Conservation (phyloP, 53 echinoderm and acorn worm genomes). For the Stichopus horrens region DNA sequence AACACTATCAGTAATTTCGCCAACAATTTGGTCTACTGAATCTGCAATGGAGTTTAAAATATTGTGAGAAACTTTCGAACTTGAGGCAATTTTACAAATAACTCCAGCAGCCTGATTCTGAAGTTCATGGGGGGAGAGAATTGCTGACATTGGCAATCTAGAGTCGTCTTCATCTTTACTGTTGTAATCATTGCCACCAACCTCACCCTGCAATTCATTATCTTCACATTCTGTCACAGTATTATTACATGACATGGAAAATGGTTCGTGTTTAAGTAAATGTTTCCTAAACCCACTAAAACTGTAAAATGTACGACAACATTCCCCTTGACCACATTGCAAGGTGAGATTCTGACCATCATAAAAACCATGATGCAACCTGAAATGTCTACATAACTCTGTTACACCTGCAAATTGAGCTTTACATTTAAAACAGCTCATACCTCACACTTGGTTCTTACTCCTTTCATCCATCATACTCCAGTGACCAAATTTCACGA, state of each 20-base stretch:
- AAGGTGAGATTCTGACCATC: conserved; percentile 35
- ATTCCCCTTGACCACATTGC: conserved; percentile 30
- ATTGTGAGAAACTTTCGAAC: conserved; percentile 32
- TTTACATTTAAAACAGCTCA: background rate
- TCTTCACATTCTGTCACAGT: background rate
- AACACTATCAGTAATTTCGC: conserved; percentile 51
- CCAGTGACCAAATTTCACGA: conserved; percentile 40
- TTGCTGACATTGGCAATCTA: background rate
- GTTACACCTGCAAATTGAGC: background rate
- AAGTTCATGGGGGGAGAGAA: conserved; percentile 7
- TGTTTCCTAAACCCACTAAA: conserved; percentile 37
- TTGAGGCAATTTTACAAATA: conserved; percentile 29
- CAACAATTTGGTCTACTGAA: conserved; percentile 23
- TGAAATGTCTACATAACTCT: background rate
- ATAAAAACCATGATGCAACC: conserved; percentile 24
- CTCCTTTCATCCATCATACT: too few species aligned
- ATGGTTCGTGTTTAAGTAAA: conserved; percentile 25
- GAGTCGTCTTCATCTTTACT: background rate
- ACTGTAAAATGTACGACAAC: conserved; percentile 18
- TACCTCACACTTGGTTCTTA: conserved; percentile 19
- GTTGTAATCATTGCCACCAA: background rate
- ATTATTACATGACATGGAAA: background rate
- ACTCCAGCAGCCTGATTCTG: conserved; percentile 19
- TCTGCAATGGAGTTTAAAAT: conserved; percentile 38
- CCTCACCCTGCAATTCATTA: background rate